Base-by-base conservation (phyloP, 2,113 vertebrate species). In the Phylloscopus whistleri region DNA sequence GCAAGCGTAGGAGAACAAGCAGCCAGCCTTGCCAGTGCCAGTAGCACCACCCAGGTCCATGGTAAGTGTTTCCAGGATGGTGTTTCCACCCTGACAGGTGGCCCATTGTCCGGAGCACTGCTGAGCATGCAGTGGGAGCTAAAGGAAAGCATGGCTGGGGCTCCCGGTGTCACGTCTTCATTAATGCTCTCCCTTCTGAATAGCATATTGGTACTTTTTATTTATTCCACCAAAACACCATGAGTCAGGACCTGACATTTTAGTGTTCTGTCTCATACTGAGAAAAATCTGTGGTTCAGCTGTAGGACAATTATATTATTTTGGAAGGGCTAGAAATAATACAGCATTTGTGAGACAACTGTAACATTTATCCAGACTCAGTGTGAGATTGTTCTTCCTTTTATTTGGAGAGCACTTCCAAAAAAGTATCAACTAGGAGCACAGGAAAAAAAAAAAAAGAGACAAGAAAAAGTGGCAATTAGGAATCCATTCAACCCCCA, bases 201-300 rank as follows among this genome's bases (percentile, higher is more conserved):
- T 87, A 94, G 93, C 97, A 95, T 95, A 89, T 94, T 93, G 92
- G 94, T 97, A 66, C 94, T 93, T 97, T 95, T 95, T 95, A 95
- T 97, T 97, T 97, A 97, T 97, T 91, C 94, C 95, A 95, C 96
- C 90, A 94, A 97, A 97, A 93, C 96, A 94, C 97, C 90, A 94
- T 97, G 96, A 97, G 96, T 97, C 96, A 97, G 95, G 97, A 97
- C 97, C 97, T 97, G 97, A 97, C 96, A 97, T 97, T 97, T 97
- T 77, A 96, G 96, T 55, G 92, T 95, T 97, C 94, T 97, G 96
- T 97, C 95, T 97, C 96, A 97, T 97, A 95, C 95, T 97, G 97
- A 97, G 95, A 96, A 97, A 97, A 97, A 97, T 97, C 96, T 97
- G 96, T 97, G 96, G 92, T 97, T 97, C 95, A 70, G 86, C 89